These are phyloP conservation scores for Columba livia DNA, from an alignment of 2,113 vertebrate genomes.

Conservation along the genomic window DNA sequence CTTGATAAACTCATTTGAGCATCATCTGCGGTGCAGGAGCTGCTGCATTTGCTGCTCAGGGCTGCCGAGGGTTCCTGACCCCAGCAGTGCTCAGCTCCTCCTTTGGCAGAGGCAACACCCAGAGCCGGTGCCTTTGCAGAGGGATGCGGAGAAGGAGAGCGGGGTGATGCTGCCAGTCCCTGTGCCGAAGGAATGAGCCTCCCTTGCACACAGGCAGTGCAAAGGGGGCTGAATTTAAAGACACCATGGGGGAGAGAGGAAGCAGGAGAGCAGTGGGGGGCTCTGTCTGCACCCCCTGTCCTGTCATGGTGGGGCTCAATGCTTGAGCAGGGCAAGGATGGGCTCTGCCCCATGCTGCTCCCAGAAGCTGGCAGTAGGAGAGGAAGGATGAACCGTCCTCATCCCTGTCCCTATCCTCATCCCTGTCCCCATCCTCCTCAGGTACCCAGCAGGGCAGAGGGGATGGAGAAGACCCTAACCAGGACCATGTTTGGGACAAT, in stretches of 20 bases:
- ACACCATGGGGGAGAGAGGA: fast-evolving
- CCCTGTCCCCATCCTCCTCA: neutral
- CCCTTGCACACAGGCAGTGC: neutral
- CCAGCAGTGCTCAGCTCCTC: neutral
- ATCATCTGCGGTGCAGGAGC: neutral
- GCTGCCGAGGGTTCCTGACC: neutral
- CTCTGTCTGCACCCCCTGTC: neutral
- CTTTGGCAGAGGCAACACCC: fast-evolving
- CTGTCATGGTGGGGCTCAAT: fast-evolving
- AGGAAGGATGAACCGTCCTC: neutral
- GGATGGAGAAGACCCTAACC: neutral
- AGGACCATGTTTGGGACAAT: fast-evolving
- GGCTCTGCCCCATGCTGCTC: neutral
- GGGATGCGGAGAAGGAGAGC: neutral
- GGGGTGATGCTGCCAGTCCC: neutral
- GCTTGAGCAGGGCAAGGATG: neutral
- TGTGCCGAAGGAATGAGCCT: neutral
- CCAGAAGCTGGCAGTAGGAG: neutral
- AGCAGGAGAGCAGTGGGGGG: neutral
- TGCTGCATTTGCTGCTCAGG: neutral
- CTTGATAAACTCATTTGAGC: neutral
- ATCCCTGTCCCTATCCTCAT: no score
- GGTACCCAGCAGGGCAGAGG: fast-evolving
- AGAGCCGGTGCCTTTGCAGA: neutral
- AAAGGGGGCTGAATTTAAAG: neutral